phyloP scores from a whole-genome alignment of 2,797 vertebrate species.

The Distichodus sexfasciatus region DNA sequence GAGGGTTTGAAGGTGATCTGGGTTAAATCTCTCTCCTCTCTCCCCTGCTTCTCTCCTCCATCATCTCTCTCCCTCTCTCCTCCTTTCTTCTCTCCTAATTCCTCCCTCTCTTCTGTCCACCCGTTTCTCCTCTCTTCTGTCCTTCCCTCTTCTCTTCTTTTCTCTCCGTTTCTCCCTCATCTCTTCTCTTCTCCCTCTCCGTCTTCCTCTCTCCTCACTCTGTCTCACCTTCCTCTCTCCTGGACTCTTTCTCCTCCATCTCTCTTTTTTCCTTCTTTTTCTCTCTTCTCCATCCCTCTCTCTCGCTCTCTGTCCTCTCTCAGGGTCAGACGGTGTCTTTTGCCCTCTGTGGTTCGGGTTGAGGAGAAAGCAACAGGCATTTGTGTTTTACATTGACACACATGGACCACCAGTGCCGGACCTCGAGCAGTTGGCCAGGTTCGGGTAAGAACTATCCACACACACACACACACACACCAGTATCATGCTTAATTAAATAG shows the following conservation, averaged over 20 bases:
- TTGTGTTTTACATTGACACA: conserved; percentile 81
- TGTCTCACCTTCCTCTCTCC: no score
- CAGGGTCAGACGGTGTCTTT: conserved; percentile 89
- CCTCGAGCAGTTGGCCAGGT: conserved; percentile 80
- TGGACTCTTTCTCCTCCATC: no score
- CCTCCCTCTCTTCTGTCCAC: no score
- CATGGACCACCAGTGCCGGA: conserved; percentile 86
- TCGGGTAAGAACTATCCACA: conserved; percentile 77
- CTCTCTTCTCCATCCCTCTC: not conserved
- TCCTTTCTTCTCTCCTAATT: no score
- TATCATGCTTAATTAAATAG: no score
- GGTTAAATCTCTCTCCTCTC: no score
- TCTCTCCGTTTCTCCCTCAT: no score
- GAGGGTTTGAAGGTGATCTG: no score
- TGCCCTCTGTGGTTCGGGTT: conserved; percentile 77
- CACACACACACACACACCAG: conserved; percentile 25
- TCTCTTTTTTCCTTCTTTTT: not conserved
- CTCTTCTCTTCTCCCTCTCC: not conserved
- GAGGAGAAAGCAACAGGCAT: conserved; percentile 85
- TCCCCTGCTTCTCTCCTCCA: no score
- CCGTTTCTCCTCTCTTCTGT: no score
- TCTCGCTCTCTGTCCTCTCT: not conserved
- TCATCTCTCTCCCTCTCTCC: no score
- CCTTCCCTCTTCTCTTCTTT: no score
- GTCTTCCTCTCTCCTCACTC: not conserved